These are phyloP conservation scores for Crenuchus spilurus DNA, from an alignment of 2,797 vertebrate genomes.

Conservation along the genomic window DNA sequence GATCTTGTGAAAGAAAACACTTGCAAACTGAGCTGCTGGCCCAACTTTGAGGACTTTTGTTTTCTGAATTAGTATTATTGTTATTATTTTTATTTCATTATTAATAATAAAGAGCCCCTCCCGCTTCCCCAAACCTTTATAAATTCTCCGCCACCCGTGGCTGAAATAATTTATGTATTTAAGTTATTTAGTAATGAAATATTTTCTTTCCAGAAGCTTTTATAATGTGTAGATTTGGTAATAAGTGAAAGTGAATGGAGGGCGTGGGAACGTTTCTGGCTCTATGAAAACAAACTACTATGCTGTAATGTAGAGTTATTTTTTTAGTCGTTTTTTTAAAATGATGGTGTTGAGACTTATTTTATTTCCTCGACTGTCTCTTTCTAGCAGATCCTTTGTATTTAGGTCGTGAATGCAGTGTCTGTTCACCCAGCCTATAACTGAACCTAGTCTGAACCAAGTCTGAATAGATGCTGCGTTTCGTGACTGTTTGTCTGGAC, in stretches of 20 bases:
- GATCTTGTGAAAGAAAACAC: slow-evolving; percentile 48
- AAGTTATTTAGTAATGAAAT: slow-evolving; percentile 78
- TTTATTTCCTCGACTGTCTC: slow-evolving; percentile 59
- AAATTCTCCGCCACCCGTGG: slow-evolving; percentile 54
- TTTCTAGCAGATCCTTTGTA: slow-evolving; percentile 53
- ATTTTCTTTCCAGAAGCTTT: slow-evolving; percentile 53
- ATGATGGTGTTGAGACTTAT: slow-evolving; percentile 56
- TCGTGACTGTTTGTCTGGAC: not conserved
- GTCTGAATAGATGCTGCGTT: slow-evolving; percentile 38
- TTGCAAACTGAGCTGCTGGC: slow-evolving; percentile 51
- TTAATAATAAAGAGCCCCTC: not conserved
- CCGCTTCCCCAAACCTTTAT: slow-evolving; percentile 26
- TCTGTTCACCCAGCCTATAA: slow-evolving; percentile 67
- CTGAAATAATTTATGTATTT: slow-evolving; percentile 80
- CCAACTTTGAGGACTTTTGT: slow-evolving; percentile 53
- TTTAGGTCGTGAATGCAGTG: slow-evolving; percentile 51
- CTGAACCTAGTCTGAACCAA: slow-evolving; percentile 54
- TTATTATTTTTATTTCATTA: slow-evolving; percentile 6
- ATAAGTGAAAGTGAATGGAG: not conserved
- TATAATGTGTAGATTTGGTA: slow-evolving; percentile 40
- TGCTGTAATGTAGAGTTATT: slow-evolving; percentile 68
- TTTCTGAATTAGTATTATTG: not conserved
- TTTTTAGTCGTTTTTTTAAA: slow-evolving; percentile 67
- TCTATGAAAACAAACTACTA: slow-evolving; percentile 58
- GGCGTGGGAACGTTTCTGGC: not conserved